Percentiles rank a stretch among this genome's conserved stretches.
Evolutionary conservation across 2,888 invertebrate genomes (phyloP).

Genomic region (Hymenopus coronatus): DNA sequence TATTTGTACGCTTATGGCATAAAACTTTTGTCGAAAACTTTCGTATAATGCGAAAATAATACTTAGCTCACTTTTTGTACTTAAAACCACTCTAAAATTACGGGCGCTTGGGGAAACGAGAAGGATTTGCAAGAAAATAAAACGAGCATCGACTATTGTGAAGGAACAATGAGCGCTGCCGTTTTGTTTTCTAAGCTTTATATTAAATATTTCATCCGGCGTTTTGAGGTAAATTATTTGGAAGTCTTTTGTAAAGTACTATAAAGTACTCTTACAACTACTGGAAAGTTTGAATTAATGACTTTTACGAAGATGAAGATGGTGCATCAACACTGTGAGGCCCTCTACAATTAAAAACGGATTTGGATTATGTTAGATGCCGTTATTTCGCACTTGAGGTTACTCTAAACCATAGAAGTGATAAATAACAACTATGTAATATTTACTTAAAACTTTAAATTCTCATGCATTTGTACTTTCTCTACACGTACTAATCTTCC

Average conservation of each 20-base stretch:
- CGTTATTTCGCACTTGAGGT: too few species aligned
- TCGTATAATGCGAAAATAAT: conserved; percentile 2
- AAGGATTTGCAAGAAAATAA: background rate
- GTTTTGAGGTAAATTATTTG: background rate
- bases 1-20: background rate
- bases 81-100: background rate
- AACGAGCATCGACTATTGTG: background rate
- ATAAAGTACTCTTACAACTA: background rate
- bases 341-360: too few species aligned
- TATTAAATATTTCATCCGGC: background rate
- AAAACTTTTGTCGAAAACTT: background rate
- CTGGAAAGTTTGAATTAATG: background rate
- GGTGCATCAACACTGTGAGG: too few species aligned
- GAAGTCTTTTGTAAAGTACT: background rate
- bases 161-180: background rate
- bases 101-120: background rate
- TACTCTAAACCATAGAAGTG: too few species aligned
- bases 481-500: too few species aligned
- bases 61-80: background rate
- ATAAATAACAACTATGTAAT: too few species aligned
- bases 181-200: background rate
- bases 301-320: too few species aligned
- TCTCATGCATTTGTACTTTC: too few species aligned
- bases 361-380: too few species aligned
- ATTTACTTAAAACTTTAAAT: too few species aligned